These are phyloP conservation scores for Pantherophis vulpinus DNA, from an alignment of 2,797 vertebrate genomes.

Conservation along the genomic window DNA sequence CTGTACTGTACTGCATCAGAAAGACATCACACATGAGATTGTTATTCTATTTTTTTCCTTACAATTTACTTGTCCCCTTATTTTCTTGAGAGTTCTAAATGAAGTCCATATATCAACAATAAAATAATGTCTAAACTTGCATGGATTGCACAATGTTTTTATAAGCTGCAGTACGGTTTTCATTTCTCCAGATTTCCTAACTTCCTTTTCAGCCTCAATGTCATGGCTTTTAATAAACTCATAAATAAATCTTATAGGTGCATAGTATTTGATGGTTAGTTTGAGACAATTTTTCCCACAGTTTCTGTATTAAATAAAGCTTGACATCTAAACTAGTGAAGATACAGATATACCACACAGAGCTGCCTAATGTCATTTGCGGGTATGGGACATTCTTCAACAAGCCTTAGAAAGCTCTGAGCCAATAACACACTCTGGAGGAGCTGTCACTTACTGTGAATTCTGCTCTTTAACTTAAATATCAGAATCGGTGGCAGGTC, in stretches of 20 bases:
- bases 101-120: slow-evolving; percentile 47
- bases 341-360: slow-evolving; percentile 47
- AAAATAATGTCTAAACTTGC: slow-evolving; percentile 55
- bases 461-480: slow-evolving; percentile 79
- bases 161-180: slow-evolving; percentile 44
- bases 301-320: slow-evolving; percentile 55
- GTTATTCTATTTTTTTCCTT: slow-evolving; percentile 23
- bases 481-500: slow-evolving; percentile 77
- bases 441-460: slow-evolving; percentile 77
- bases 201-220: slow-evolving; percentile 51
- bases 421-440: slow-evolving; percentile 71
- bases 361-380: slow-evolving; percentile 63
- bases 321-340: slow-evolving; percentile 32
- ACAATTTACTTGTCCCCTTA: slow-evolving; percentile 33
- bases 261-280: slow-evolving; percentile 35
- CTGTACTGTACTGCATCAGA: slow-evolving; percentile 43
- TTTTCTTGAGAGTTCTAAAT: slow-evolving; percentile 44
- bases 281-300: slow-evolving; percentile 57
- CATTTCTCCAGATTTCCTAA: slow-evolving; percentile 40
- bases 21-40: slow-evolving; percentile 44
- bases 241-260: slow-evolving; percentile 33
- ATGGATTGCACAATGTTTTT: slow-evolving; percentile 64
- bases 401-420: slow-evolving; percentile 69
- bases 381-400: slow-evolving; percentile 73
- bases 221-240: slow-evolving; percentile 45